A percentile compares a stretch with the other conserved stretches of the same genome.
phyloP scores from a whole-genome alignment of 1,140 invertebrate species.

The Drosophila sulfurigaster region DNA sequence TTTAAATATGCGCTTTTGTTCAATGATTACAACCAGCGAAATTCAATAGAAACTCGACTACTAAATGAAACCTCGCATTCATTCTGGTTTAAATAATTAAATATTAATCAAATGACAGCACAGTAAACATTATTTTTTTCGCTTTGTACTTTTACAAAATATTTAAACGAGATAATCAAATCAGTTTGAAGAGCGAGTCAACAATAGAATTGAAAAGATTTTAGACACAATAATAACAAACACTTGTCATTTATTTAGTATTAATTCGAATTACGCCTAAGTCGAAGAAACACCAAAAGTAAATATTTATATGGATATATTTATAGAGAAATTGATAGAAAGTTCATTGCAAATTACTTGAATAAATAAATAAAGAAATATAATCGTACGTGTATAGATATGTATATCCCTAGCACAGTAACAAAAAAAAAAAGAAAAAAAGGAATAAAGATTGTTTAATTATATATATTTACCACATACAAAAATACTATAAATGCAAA shows the following conservation, averaged over 20 bases:
- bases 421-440: no score
- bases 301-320: constrained; percentile 50
- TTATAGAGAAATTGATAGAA: constrained; percentile 51
- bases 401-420: constrained; percentile 57
- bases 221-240: constrained; percentile 6
- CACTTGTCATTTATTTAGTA: constrained; percentile 52
- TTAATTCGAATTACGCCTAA: constrained; percentile 62
- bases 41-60: constrained; percentile 2
- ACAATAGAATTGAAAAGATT: constrained; percentile 29
- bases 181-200: constrained; percentile 24
- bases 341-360: constrained; percentile 57
- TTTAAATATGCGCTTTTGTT: constrained; percentile 19
- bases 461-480: constrained; percentile 48
- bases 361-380: constrained; percentile 15
- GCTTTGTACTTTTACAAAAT: constrained; percentile 10
- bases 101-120: constrained; percentile 45
- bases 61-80: background rate
- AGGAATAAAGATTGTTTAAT: constrained; percentile 55
- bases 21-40: background rate
- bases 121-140: constrained; percentile 18
- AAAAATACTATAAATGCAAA: constrained; percentile 26
- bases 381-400: constrained; percentile 44
- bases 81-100: constrained; percentile 16
- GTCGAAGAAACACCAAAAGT: constrained; percentile 70
- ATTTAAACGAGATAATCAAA: constrained; percentile 66